These are phyloP conservation scores for Allacma fusca DNA, from an alignment of 2,888 invertebrate species.

Conservation along the genomic window DNA sequence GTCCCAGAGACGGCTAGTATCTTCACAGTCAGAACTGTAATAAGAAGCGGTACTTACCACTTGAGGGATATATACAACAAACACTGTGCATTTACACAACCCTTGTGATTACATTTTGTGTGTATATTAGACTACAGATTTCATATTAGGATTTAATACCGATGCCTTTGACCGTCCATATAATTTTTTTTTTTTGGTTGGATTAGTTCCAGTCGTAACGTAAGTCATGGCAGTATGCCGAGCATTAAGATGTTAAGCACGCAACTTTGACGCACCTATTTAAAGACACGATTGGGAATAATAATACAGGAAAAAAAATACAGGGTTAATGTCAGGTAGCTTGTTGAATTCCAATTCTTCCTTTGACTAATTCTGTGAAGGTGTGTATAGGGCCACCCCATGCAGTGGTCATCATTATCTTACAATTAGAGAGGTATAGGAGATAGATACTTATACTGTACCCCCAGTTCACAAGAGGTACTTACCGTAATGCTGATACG, in stretches of 20 bases:
- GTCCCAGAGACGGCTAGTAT: too few species aligned
- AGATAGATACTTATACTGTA: background rate
- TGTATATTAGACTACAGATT: too few species aligned
- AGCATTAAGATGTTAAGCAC: conserved; percentile 3
- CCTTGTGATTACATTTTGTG: too few species aligned
- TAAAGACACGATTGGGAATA: conserved; percentile 1
- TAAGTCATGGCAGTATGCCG: background rate
- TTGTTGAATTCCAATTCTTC: background rate
- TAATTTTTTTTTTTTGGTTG: too few species aligned
- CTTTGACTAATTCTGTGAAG: background rate
- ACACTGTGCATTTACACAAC: too few species aligned
- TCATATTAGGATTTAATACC: too few species aligned
- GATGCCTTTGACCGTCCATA: too few species aligned
- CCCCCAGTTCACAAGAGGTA: background rate
- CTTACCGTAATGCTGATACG: background rate
- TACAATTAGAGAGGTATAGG: background rate
- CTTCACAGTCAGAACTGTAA: too few species aligned
- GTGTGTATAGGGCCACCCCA: conserved; percentile 1
- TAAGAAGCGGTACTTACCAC: too few species aligned
- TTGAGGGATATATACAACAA: too few species aligned
- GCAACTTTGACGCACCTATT: background rate
- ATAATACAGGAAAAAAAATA: conserved; percentile 12
- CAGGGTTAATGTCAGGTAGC: conserved; percentile 35
- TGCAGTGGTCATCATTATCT: background rate
- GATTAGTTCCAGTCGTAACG: too few species aligned